phyloP scores from a whole-genome alignment of 2,888 invertebrate species.

The Caenorhabditis angaria region DNA sequence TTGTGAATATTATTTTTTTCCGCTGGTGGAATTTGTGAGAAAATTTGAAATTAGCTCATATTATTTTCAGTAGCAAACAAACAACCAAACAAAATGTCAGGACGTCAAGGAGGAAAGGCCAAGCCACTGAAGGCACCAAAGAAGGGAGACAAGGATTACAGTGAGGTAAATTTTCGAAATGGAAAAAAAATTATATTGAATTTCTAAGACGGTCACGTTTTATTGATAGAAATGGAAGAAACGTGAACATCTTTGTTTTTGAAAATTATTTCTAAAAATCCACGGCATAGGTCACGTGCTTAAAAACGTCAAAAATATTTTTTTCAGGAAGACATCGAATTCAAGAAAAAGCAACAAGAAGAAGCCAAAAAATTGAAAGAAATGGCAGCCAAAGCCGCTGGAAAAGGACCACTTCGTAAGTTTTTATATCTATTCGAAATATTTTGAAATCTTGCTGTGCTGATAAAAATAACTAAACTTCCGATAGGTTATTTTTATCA shows the following conservation, averaged over 20 bases:
- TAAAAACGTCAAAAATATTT: neutral
- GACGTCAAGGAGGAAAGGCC: constrained; percentile 69
- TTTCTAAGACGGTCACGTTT: neutral
- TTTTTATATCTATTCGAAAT: constrained; percentile 7
- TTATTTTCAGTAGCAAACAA: constrained; percentile 26
- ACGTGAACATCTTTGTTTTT: too few species aligned
- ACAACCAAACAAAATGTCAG: constrained; percentile 59
- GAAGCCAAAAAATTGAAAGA: constrained; percentile 70
- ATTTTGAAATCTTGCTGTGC: too few species aligned
- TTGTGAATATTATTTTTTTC: neutral
- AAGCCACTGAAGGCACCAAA: constrained; percentile 70
- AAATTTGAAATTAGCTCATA: constrained; percentile 12
- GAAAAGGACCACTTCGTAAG: constrained; percentile 67
- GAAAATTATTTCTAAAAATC: too few species aligned
- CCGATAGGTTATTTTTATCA: too few species aligned
- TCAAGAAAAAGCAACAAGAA: constrained; percentile 70
- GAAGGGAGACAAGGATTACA: constrained; percentile 60
- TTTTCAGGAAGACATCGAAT: constrained; percentile 67
- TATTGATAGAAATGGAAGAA: neutral
- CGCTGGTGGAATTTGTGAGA: too few species aligned
- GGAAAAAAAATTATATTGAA: neutral
- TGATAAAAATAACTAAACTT: too few species aligned
- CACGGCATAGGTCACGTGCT: too few species aligned
- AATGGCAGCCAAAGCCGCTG: constrained; percentile 61
- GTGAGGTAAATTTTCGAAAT: constrained; percentile 48